Conservation (phyloP, 1,140 invertebrate species). For the Euura saliciscinereae region DNA sequence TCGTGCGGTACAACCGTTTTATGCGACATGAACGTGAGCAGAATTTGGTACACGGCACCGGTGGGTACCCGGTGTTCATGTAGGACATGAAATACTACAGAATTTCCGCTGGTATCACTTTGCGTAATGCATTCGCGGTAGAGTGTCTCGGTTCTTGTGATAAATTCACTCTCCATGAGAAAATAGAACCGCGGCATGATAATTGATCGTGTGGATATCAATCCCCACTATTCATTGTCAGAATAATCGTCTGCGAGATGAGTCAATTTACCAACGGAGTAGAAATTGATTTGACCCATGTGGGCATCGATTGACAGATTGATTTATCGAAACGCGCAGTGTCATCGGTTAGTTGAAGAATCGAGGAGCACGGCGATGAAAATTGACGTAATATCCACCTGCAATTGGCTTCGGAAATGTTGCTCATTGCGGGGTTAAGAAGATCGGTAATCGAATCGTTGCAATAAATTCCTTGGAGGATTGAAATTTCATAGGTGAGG, state of each 20-base stretch:
- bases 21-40: too few relatives aligned
- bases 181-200: not conserved
- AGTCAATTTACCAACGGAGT: not conserved
- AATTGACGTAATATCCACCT: too few relatives aligned
- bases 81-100: not conserved
- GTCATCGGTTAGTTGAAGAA: not conserved
- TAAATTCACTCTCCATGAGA: not conserved
- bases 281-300: not conserved
- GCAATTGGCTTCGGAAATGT: too few relatives aligned
- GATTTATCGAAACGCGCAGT: not conserved
- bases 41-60: too few relatives aligned
- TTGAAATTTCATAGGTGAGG: too few relatives aligned
- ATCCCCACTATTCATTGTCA: too few relatives aligned
- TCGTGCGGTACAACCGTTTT: too few relatives aligned
- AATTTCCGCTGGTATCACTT: not conserved
- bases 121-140: not conserved
- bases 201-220: too few relatives aligned
- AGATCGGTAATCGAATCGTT: too few relatives aligned
- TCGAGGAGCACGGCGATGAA: too few relatives aligned
- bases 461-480: too few relatives aligned
- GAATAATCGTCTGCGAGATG: not conserved
- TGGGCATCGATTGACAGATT: not conserved
- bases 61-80: not conserved
- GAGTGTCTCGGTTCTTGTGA: not conserved
- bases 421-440: too few relatives aligned